Evolutionary conservation across 2,113 vertebrate species (phyloP).

Genomic region (Ophiodon elongatus): DNA sequence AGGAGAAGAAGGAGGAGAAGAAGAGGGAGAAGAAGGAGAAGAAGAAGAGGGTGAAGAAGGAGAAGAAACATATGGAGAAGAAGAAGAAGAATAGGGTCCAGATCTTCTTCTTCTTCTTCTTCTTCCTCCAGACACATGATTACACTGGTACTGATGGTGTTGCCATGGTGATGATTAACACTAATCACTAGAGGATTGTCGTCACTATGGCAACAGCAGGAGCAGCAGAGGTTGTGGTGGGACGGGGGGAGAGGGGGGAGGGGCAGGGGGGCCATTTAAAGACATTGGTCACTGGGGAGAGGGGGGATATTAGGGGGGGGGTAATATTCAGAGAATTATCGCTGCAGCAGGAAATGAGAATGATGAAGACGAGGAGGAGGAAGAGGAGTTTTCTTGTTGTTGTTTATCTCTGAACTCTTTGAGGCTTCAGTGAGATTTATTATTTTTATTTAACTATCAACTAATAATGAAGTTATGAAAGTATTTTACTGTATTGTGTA

Average conservation of each 20-base stretch:
- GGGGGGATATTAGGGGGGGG: slow-evolving; percentile 24
- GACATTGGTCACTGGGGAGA: slow-evolving; percentile 56
- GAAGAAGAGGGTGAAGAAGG: too few relatives aligned
- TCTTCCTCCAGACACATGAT: slow-evolving; percentile 33
- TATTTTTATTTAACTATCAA: too few relatives aligned
- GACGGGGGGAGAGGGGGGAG: slow-evolving; percentile 7
- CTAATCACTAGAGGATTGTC: slow-evolving; percentile 73
- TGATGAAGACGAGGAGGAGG: neutral
- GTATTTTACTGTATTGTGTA: too few relatives aligned
- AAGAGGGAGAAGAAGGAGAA: too few relatives aligned
- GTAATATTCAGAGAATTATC: slow-evolving; percentile 63
- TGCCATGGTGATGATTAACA: slow-evolving; percentile 74
- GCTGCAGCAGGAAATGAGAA: slow-evolving; percentile 40
- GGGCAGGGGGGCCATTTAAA: slow-evolving; percentile 32
- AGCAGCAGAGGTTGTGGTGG: slow-evolving; percentile 39
- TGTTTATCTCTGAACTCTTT: too few relatives aligned
- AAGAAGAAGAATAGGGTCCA: too few relatives aligned
- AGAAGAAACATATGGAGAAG: too few relatives aligned
- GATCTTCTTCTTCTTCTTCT: neutral
- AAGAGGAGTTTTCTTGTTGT: too few relatives aligned
- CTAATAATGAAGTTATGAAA: too few relatives aligned
- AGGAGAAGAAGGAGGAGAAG: too few relatives aligned
- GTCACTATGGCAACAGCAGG: slow-evolving; percentile 66
- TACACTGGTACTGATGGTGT: slow-evolving; percentile 68
- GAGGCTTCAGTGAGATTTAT: too few relatives aligned